A percentile compares a stretch with the other conserved stretches of the same genome.
phyloP scores from a whole-genome alignment of 2,113 vertebrate species.

The Bufo gargarizans region DNA sequence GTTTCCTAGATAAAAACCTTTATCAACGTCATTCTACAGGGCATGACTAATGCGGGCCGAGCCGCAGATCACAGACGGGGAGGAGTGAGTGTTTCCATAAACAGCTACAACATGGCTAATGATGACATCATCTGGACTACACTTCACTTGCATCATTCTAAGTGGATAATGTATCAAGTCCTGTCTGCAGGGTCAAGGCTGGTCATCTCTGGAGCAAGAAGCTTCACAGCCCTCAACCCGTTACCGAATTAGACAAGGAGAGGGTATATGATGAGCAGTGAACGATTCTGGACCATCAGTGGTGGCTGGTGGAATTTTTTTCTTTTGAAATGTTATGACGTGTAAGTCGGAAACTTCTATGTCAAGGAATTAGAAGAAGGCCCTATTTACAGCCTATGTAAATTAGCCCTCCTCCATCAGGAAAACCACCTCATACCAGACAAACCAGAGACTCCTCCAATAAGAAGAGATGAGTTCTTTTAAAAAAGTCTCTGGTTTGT shows the following conservation, averaged over 20 bases:
- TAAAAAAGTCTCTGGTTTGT: no score
- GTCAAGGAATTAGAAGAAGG: no score
- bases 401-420: no score
- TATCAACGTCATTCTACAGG: neutral
- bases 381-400: no score
- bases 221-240: neutral
- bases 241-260: neutral
- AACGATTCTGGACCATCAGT: neutral
- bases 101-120: neutral
- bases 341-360: no score
- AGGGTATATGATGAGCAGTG: neutral
- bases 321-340: no score
- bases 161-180: neutral
- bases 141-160: neutral
- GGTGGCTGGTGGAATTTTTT: neutral
- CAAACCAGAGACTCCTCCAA: no score
- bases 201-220: neutral
- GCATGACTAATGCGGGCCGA: neutral
- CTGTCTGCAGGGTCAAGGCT: neutral
- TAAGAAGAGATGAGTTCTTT: no score
- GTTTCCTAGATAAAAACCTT: slow-evolving; percentile 9
- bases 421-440: no score
- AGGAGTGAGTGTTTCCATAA: neutral
- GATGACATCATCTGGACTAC: neutral
- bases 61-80: neutral